Conservation (phyloP, 2,113 vertebrate species). For the Trogon surrucura region DNA sequence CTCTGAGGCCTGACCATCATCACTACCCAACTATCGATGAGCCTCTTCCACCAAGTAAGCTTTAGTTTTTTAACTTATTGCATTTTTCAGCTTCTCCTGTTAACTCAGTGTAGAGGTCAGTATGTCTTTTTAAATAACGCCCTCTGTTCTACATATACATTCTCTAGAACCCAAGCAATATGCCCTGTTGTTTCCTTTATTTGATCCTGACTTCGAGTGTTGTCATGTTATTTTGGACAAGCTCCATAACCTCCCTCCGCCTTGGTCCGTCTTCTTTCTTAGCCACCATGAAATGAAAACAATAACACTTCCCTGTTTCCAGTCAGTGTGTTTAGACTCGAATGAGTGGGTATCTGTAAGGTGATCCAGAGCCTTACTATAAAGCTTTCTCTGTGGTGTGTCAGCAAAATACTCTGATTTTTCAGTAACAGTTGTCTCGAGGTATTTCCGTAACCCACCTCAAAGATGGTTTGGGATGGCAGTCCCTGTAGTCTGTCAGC, state of each 20-base stretch:
- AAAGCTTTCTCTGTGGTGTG: not conserved
- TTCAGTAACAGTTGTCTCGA: not conserved
- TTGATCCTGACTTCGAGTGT: slow-evolving; percentile 13
- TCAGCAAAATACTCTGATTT: not conserved
- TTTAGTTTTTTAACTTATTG: slow-evolving; percentile 75
- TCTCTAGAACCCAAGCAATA: not conserved
- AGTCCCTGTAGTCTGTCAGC: not conserved
- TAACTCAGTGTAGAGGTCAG: slow-evolving; percentile 69
- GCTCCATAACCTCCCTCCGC: not conserved
- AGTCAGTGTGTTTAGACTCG: not conserved
- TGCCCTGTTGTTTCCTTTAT: slow-evolving; percentile 2
- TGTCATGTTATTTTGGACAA: not conserved
- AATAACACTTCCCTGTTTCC: not conserved
- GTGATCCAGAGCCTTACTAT: not conserved
- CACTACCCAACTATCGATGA: slow-evolving; percentile 96
- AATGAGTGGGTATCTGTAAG: not conserved
- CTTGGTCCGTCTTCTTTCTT: not conserved
- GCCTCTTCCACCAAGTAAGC: slow-evolving; percentile 98
- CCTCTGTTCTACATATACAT: slow-evolving; percentile 1
- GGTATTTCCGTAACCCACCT: not conserved
- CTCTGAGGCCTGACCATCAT: slow-evolving; percentile 92
- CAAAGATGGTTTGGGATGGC: not conserved
- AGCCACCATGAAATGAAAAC: not conserved
- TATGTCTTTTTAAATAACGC: slow-evolving; percentile 63
- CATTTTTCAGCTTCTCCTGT: slow-evolving; percentile 70